Evolutionary conservation across 1,140 invertebrate species (phyloP).

Genomic region (Magallana ariakensis): DNA sequence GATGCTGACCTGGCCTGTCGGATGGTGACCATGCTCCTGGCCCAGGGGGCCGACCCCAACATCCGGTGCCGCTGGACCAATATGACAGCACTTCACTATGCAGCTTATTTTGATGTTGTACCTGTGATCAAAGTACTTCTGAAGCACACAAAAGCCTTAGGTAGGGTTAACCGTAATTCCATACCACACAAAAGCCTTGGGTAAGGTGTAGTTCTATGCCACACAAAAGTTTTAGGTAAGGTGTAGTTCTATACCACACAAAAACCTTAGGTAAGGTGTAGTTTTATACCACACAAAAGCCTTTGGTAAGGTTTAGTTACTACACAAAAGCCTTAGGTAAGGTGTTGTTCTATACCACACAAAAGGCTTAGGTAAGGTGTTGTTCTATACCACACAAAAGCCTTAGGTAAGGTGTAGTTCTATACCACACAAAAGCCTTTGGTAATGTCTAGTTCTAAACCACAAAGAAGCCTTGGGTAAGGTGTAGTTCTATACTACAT

Average conservation of each 20-base stretch:
- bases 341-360: not conserved
- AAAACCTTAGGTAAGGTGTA: too few species aligned
- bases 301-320: too few species aligned
- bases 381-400: too few species aligned
- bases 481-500: not conserved
- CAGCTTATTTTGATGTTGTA: conserved; percentile 82
- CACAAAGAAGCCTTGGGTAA: too few species aligned
- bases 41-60: conserved; percentile 80
- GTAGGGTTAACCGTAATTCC: conserved; percentile 62
- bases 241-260: not conserved
- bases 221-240: conserved; percentile 77
- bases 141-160: conserved; percentile 77
- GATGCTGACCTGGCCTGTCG: conserved; percentile 77
- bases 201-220: too few species aligned
- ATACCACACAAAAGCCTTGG: not conserved
- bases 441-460: too few species aligned
- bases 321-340: conserved; percentile 77
- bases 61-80: conserved; percentile 83
- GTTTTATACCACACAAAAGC: too few species aligned
- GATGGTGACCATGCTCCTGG: conserved; percentile 76
- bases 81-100: conserved; percentile 83
- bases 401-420: too few species aligned
- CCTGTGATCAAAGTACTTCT: conserved; percentile 80
- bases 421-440: too few species aligned
- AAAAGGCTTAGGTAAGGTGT: too few species aligned